Evolutionary conservation across 2,797 vertebrate genomes (phyloP).

Genomic region (Sylvia borin): DNA sequence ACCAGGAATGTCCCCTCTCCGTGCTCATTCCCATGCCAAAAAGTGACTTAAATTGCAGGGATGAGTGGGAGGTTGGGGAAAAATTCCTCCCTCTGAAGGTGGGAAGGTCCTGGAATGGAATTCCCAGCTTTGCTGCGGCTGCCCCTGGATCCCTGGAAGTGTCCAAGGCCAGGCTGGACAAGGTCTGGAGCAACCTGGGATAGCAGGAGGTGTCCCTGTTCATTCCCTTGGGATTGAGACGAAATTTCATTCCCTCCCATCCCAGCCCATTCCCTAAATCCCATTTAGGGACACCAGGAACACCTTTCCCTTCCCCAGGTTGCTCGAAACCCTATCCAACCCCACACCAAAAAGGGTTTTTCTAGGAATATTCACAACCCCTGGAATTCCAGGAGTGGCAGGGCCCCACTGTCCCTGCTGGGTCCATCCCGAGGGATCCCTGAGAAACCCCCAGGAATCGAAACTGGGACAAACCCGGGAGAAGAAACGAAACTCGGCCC

Average conservation of each 20-base stretch:
- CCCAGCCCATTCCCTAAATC: background rate
- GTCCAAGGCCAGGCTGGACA: background rate
- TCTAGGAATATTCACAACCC: fast-evolving
- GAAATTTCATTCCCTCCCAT: background rate
- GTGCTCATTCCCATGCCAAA: fast-evolving
- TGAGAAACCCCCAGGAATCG: background rate
- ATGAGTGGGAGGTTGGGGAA: background rate
- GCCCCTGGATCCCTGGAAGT: background rate
- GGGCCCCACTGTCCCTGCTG: fast-evolving
- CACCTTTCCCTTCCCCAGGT: background rate
- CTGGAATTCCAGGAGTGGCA: background rate
- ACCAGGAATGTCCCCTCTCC: fast-evolving
- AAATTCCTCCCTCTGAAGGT: background rate
- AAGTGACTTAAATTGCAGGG: background rate
- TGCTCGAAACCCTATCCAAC: background rate
- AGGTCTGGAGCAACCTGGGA: background rate
- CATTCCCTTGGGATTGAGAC: too few relatives aligned
- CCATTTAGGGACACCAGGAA: background rate
- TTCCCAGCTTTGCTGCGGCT: background rate
- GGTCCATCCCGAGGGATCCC: background rate
- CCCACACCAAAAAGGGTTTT: fast-evolving
- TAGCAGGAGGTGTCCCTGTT: fast-evolving
- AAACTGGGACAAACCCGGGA: background rate
- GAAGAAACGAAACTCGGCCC: background rate
- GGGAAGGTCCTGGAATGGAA: background rate